Percentiles rank a stretch among this genome's conserved stretches.
These are phyloP conservation scores for Balaeniceps rex DNA, from an alignment of 2,113 vertebrate genomes.

Conservation along the genomic window DNA sequence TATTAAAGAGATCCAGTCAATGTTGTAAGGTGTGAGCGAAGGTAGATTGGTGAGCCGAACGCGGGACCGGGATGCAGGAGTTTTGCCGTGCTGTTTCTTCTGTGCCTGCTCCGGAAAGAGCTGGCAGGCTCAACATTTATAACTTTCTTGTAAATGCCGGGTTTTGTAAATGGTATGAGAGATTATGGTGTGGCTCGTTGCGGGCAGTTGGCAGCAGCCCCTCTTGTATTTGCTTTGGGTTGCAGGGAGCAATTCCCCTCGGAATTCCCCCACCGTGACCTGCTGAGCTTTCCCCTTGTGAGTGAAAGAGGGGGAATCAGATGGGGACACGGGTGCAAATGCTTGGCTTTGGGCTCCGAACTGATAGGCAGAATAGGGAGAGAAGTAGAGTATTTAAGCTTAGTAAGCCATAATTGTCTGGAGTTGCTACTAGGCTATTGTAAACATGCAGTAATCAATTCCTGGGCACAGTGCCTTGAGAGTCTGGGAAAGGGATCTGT, in stretches of 20 bases:
- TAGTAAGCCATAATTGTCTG: background rate
- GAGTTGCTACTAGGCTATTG: background rate
- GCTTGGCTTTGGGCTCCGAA: background rate
- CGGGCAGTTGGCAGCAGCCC: background rate
- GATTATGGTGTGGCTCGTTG: background rate
- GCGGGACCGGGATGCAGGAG: background rate
- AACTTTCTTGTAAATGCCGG: background rate
- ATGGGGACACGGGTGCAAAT: background rate
- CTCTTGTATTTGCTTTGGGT: background rate
- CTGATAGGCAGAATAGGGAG: background rate
- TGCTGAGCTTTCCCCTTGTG: background rate
- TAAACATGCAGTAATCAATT: background rate
- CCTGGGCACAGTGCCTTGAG: background rate
- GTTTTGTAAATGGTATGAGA: background rate
- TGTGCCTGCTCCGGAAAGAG: background rate
- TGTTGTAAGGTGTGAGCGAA: background rate
- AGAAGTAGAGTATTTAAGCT: background rate
- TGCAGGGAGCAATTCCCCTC: background rate
- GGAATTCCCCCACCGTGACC: background rate
- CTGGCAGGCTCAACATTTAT: fast-evolving
- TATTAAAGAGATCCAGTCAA: background rate
- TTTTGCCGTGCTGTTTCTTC: background rate
- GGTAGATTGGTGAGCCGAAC: no score
- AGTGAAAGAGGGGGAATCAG: background rate
- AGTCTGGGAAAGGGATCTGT: background rate